Conservation (phyloP, 2,888 invertebrate species). For the Rhorus exstirpatorius region DNA sequence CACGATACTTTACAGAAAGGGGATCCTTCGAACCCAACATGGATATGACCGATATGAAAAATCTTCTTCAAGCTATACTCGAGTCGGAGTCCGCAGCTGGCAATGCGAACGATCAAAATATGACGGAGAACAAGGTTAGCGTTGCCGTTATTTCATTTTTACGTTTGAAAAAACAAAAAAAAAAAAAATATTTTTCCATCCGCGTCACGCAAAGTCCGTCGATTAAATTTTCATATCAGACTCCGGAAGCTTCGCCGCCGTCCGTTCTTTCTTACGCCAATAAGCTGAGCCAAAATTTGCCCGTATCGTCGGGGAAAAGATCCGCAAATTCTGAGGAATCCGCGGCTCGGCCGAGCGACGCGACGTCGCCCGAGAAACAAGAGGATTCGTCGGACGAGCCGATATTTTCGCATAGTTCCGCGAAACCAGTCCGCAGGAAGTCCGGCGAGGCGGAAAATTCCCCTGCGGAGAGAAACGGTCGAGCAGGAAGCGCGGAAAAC, state of each 20-base stretch:
- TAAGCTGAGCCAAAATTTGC: not conserved
- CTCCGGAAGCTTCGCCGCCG: conserved; percentile 3
- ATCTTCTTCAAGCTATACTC: conserved; percentile 68
- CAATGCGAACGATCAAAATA: conserved; percentile 26
- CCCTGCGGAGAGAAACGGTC: not conserved
- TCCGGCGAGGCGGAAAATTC: not conserved
- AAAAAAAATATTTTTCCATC: too few relatives aligned
- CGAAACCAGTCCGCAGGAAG: too few relatives aligned
- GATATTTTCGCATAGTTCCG: too few relatives aligned
- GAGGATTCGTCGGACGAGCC: not conserved
- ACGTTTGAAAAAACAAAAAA: too few relatives aligned
- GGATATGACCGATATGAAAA: conserved; percentile 73
- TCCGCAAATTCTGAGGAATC: conserved; percentile 46
- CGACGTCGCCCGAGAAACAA: conserved; percentile 19
- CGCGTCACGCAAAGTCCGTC: not conserved
- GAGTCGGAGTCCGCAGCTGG: conserved; percentile 73
- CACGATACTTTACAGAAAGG: conserved; percentile 70
- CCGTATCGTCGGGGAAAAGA: not conserved
- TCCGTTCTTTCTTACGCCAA: conserved; percentile 9
- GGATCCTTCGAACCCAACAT: conserved; percentile 75
- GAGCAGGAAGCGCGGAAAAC: not conserved
- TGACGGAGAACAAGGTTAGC: conserved; percentile 23
- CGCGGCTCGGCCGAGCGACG: not conserved
- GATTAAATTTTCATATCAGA: conserved; percentile 15
- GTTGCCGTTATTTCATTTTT: not conserved